Percentiles rank a stretch among this genome's conserved stretches.
phyloP scores from a whole-genome alignment of 2,888 invertebrate genomes.

The Ischnura elegans region DNA sequence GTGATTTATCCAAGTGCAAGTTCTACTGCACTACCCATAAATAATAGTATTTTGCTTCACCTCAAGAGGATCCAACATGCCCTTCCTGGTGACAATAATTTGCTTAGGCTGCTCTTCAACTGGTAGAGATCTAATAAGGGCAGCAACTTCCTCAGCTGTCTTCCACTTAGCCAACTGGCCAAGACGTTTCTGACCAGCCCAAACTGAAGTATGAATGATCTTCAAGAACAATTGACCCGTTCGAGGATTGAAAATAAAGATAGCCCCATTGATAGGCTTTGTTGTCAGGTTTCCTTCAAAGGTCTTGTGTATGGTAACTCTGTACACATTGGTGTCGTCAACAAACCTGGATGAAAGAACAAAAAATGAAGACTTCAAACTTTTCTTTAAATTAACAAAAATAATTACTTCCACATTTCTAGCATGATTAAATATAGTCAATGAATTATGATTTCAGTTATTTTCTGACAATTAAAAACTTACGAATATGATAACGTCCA shows the following conservation, averaged over 20 bases:
- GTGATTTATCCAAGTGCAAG: no score
- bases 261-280: slow-evolving; percentile 99
- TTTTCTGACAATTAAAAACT: no score
- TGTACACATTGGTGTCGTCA: slow-evolving; percentile 99
- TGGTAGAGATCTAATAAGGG: slow-evolving; percentile 97
- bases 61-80: slow-evolving; percentile 99
- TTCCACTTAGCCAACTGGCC: slow-evolving; percentile 99
- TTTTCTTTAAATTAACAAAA: no score
- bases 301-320: slow-evolving; percentile 99
- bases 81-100: slow-evolving; percentile 99
- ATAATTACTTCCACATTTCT: no score
- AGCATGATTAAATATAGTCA: no score
- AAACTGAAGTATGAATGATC: slow-evolving; percentile 99
- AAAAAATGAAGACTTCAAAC: neutral
- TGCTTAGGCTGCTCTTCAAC: slow-evolving; percentile 99
- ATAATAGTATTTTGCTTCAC: slow-evolving; percentile 74
- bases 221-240: slow-evolving; percentile 99
- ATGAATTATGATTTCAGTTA: no score
- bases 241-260: slow-evolving; percentile 99
- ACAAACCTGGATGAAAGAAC: slow-evolving; percentile 86
- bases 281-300: slow-evolving; percentile 99
- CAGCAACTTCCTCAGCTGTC: slow-evolving; percentile 99
- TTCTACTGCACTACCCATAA: no score
- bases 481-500: no score
- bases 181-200: slow-evolving; percentile 99